Evolutionary conservation across 2,888 invertebrate genomes (phyloP), one percentile per base, ranked within the genome.

Genomic region (Apodemia zela): DNA sequence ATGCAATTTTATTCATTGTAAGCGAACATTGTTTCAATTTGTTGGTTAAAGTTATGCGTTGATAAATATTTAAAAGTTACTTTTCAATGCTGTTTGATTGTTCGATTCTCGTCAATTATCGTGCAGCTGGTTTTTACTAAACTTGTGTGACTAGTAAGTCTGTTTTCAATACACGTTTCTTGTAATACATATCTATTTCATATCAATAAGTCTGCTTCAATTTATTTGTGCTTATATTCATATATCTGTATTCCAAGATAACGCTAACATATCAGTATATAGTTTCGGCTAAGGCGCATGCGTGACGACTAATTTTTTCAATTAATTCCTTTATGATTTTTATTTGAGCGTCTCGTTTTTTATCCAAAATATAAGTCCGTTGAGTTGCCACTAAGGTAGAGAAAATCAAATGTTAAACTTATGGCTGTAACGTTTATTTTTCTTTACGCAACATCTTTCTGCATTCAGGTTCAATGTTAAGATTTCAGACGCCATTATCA

Each of bases 21-120:
- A 88, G 87, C 87, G 85, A 87, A 86, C 80, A 89, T 89, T 87
- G 89, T 90, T 91, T 91, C 87, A 81, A 89, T 89, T 88, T 89
- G 90, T 90, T 90, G 82, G 89, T 91, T 91, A 89, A 89, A 87
- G 89, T 90, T 90, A 90, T 89, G 86, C 88, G 89, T 90, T 89
- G 78, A 81, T 73, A 77, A 78, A 81, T 78, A 76, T 79, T 79
- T 81, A 82, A 78, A 79, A 77, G 82, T 88, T 87, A 85, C 86
- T 85, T 88, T 81, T 76, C 71, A 73, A 75, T 69, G 65, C 58
- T 68, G 64, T 70, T 72, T 76, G 64, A 66, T 69, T 69, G 70
- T 71, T 71, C 68, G 72, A 67, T 67, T 72, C 70, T 66, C 70
- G 70, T 72, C 67, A 68, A 62, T 63, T 60, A 54, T 60, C 29